Conservation (phyloP, 2,888 invertebrate genomes). For the Harpagoxenus sublaevis region DNA sequence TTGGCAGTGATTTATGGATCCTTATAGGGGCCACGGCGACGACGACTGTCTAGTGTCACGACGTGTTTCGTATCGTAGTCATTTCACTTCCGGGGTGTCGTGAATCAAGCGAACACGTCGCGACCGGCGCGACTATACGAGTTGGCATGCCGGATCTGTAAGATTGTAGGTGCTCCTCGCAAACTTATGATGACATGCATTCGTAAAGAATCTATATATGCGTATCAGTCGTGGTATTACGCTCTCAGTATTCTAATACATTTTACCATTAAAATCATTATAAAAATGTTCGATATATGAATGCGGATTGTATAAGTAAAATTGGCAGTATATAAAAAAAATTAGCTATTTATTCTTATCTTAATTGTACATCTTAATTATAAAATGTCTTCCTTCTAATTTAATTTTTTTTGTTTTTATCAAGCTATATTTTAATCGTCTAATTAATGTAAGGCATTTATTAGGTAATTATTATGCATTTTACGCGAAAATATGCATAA, state of each 20-base stretch:
- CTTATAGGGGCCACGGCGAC: constrained; percentile 67
- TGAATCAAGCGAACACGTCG: constrained; percentile 77
- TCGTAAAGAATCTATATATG: constrained; percentile 63
- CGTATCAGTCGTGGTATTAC: not conserved
- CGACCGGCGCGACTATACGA: constrained; percentile 71
- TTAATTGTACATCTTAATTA: not conserved
- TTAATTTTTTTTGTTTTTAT: not conserved
- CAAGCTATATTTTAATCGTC: not conserved
- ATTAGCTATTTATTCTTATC: not conserved
- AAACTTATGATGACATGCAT: constrained; percentile 62
- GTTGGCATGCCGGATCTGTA: constrained; percentile 63
- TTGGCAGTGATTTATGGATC: constrained; percentile 76
- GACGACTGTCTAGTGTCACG: constrained; percentile 72
- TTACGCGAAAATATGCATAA: not conserved
- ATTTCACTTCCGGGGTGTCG: constrained; percentile 76
- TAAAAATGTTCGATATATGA: not conserved
- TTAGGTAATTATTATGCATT: not conserved
- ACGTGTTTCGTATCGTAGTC: constrained; percentile 73
- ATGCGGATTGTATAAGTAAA: not conserved
- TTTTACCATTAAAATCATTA: not conserved
- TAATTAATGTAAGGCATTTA: not conserved
- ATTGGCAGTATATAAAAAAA: not conserved
- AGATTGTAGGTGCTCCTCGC: constrained; percentile 56
- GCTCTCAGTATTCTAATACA: not conserved
- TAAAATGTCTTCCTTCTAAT: not conserved